These are phyloP conservation scores for Lethenteron camtschaticum DNA, from an alignment of 2,113 vertebrate genomes.

Conservation along the genomic window DNA sequence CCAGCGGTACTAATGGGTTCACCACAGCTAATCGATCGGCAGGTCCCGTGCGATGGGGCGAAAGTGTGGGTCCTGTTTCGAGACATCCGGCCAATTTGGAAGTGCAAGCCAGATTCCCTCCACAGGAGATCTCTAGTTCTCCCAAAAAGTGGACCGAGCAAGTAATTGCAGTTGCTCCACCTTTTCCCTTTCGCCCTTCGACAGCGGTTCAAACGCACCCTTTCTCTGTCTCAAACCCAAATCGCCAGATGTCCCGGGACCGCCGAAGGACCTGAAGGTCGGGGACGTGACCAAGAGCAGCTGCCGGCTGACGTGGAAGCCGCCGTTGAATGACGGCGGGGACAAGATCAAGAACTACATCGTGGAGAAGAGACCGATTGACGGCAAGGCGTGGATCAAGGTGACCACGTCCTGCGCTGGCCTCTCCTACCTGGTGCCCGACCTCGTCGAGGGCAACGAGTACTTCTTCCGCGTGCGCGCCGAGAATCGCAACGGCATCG, in stretches of 20 bases:
- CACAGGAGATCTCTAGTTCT: too few relatives aligned
- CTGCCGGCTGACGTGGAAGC: constrained; percentile 76
- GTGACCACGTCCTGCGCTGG: constrained; percentile 57
- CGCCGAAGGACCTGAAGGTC: constrained; percentile 69
- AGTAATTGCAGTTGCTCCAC: not conserved
- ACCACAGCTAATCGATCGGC: too few relatives aligned
- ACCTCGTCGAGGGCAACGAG: constrained; percentile 59
- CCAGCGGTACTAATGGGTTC: too few relatives aligned
- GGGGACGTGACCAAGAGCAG: constrained; percentile 69
- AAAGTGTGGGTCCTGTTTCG: too few relatives aligned
- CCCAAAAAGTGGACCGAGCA: too few relatives aligned
- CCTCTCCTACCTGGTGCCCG: constrained; percentile 56
- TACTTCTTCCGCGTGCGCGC: constrained; percentile 79
- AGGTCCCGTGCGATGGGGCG: too few relatives aligned
- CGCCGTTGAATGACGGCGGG: constrained; percentile 72
- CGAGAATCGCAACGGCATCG: constrained; percentile 70
- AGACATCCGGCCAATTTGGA: too few relatives aligned
- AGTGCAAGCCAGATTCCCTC: too few relatives aligned
- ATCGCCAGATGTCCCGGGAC: constrained; percentile 55
- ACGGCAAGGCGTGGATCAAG: constrained; percentile 88
- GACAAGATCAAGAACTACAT: constrained; percentile 82
- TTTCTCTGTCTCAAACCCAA: too few relatives aligned
- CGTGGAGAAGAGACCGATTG: constrained; percentile 66
- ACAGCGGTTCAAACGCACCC: not conserved
- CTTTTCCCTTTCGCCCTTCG: not conserved